These are phyloP conservation scores for Teleiodes luculella DNA, from an alignment of 2,888 invertebrate genomes.

Conservation along the genomic window DNA sequence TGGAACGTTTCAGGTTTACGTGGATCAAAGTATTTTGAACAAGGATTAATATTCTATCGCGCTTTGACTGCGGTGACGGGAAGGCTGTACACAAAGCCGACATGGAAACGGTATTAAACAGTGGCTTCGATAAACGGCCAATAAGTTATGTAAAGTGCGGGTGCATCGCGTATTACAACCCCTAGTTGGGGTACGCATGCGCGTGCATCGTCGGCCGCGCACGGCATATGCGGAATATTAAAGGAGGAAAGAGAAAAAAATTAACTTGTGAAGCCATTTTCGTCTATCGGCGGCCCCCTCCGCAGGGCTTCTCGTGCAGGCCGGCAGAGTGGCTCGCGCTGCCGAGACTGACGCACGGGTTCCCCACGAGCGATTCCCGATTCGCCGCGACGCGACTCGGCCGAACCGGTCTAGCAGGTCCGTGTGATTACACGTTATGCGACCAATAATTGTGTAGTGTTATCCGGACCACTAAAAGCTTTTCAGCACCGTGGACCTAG, in stretches of 20 bases:
- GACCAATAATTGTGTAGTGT: constrained; percentile 62
- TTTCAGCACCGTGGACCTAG: constrained; percentile 36
- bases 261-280: constrained; percentile 79
- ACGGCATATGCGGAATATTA: constrained; percentile 79
- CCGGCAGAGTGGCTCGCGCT: constrained; percentile 58
- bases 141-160: constrained; percentile 77
- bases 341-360: constrained; percentile 53
- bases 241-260: constrained; percentile 79
- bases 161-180: constrained; percentile 76
- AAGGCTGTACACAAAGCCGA: constrained; percentile 68
- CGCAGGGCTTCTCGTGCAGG: constrained; percentile 54
- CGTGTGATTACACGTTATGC: constrained; percentile 54
- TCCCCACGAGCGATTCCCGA: constrained; percentile 17
- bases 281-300: constrained; percentile 74
- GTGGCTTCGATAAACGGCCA: constrained; percentile 73
- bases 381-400: constrained; percentile 25
- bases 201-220: constrained; percentile 68
- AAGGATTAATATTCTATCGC: constrained; percentile 62
- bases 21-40: constrained; percentile 54
- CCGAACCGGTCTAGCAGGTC: constrained; percentile 50
- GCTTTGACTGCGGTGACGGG: constrained; percentile 43
- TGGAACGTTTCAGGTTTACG: constrained; percentile 44
- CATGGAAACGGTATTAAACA: constrained; percentile 74
- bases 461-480: constrained; percentile 42
- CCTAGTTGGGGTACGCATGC: constrained; percentile 71